phyloP scores from a whole-genome alignment of 2,113 vertebrate genomes.

The Cyrtonyx montezumae region DNA sequence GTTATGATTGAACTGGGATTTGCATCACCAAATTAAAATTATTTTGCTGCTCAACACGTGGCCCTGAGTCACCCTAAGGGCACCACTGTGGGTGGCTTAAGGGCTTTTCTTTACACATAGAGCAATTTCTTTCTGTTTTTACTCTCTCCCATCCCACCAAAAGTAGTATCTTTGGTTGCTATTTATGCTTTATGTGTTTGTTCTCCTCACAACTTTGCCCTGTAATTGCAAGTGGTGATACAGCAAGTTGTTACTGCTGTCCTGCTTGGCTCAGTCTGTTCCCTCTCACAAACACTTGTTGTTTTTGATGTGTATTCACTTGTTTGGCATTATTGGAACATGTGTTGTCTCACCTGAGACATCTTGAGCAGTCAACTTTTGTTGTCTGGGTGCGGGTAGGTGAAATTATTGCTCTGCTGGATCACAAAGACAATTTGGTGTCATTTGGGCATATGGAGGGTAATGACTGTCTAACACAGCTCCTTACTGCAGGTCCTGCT shows the following conservation, averaged over 20 bases:
- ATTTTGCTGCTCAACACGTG: not conserved
- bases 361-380: not conserved
- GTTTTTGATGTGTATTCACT: not conserved
- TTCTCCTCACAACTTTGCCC: not conserved
- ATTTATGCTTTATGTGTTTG: not conserved
- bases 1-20: not conserved
- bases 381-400: not conserved
- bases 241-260: not conserved
- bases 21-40: not conserved
- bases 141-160: not conserved
- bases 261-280: not conserved
- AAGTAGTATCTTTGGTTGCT: not conserved
- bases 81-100: not conserved
- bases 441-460: accelerated
- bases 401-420: not conserved
- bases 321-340: not conserved
- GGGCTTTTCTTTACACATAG: not conserved
- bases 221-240: not conserved
- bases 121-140: not conserved
- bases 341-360: not conserved
- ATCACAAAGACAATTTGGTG: not conserved
- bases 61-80: not conserved
- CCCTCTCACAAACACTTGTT: not conserved
- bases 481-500: not conserved
- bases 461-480: not conserved